Conservation (phyloP, 37 sponge, comb jelly and placozoan genomes). For the Geodia barretti region DNA sequence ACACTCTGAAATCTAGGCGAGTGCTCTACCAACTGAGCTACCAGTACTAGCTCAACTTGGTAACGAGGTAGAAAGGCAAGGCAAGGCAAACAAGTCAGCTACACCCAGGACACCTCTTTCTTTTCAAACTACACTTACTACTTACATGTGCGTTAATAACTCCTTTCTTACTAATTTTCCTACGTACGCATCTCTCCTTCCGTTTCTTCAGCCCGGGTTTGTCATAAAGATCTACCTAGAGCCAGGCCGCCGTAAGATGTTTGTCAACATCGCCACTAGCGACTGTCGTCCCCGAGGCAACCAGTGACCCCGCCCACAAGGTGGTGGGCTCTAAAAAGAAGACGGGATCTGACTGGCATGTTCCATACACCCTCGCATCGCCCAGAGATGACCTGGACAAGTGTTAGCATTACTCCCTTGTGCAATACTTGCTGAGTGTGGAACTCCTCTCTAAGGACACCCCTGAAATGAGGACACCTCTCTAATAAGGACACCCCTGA, state of each 20-base stretch:
- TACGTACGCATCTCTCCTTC: background rate
- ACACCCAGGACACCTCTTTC: background rate
- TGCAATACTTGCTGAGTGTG: too few species aligned
- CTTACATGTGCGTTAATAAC: background rate
- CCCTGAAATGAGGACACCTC: background rate
- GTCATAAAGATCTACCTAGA: constrained; percentile 66
- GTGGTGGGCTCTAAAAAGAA: background rate
- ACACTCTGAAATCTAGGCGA: too few species aligned
- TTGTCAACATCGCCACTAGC: constrained; percentile 77
- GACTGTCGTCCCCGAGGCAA: constrained; percentile 47
- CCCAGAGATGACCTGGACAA: constrained; percentile 82
- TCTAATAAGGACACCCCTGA: background rate
- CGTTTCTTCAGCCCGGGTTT: constrained; percentile 70
- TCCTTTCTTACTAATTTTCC: background rate
- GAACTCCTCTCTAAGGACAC: too few species aligned
- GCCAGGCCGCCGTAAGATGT: constrained; percentile 57
- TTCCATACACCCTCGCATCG: constrained; percentile 76
- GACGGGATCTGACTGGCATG: constrained; percentile 75
- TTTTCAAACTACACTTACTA: background rate
- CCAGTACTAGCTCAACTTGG: too few species aligned
- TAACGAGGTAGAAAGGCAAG: too few species aligned
- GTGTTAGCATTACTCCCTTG: constrained; percentile 36
- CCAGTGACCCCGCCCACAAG: constrained; percentile 21
- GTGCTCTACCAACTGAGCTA: too few species aligned
- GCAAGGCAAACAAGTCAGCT: too few species aligned